Evolutionary conservation across 2,888 invertebrate species (phyloP), one percentile per base, ranked within the genome.

Genomic region (Rhamnusium bicolor): DNA sequence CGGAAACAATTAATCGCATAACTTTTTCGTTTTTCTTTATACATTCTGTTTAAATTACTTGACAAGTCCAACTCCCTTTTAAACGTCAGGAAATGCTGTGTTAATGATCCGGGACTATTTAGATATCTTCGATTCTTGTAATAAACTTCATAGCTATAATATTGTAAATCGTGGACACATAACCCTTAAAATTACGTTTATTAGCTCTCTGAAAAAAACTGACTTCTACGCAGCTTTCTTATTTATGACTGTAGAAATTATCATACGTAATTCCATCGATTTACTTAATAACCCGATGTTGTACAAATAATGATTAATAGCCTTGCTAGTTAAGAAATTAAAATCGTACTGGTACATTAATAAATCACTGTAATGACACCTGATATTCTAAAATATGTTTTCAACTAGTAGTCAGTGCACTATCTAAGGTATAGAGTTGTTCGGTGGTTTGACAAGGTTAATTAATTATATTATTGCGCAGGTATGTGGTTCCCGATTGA

Each of bases 1-100:
- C 56, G 56, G 56, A 56, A 27, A 29, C 29, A 29, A 56, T 56
- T 56, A 56, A 56, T 56, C 24, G 29, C 29, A 8, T n/a, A n/a
- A 29, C 27, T 7, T 27, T 56, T 7, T 24, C 24, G 2, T 21
- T 56, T 29, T 29, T 24, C 56, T 19, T 29, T n/a, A 7, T 19
- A 29, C 53, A 19, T 10, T 27, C 14, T 29, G 14, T 24, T 56
- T 56, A 56, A 56, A 56, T 56, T 56, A 16, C 27, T 6, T 56
- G 27, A 29, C 56, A 16, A 24, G 14, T 29, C 56, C 56, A 32
- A 32, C 8, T 32, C 29, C 29, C 29, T n/a, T 27, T 27, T n/a
- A 29, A 16, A 56, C 14, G 29, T 56, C 56, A 56, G 56, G 56
- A 56, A 56, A 56, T 29, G 24, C 27, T 14, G 27, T 14, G 29